These are phyloP conservation scores for Lacanobia oleracea DNA, from an alignment of 2,888 invertebrate genomes.

Conservation along the genomic window DNA sequence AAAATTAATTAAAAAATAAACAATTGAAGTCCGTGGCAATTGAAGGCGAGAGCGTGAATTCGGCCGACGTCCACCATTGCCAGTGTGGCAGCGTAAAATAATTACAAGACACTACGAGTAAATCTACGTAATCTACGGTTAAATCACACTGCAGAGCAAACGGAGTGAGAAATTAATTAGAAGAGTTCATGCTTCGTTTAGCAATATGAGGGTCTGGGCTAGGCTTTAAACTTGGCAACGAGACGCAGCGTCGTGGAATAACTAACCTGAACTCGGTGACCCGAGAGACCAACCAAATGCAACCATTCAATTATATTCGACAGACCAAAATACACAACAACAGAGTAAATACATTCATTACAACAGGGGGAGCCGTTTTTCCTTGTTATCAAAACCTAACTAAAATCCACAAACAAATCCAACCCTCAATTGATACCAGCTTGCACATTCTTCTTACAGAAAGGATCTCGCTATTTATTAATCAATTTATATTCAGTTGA, in stretches of 20 bases:
- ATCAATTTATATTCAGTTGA: constrained; percentile 29
- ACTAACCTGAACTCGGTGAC: constrained; percentile 68
- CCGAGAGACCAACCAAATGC: constrained; percentile 56
- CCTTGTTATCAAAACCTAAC: constrained; percentile 6
- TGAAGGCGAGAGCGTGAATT: not conserved
- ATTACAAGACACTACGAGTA: constrained; percentile 21
- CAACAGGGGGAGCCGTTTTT: constrained; percentile 23
- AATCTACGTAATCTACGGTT: no score
- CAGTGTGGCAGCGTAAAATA: constrained; percentile 4
- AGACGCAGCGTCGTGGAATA: constrained; percentile 73
- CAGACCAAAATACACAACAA: constrained; percentile 13
- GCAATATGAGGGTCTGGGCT: constrained; percentile 64
- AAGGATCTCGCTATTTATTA: constrained; percentile 30
- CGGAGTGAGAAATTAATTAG: constrained; percentile 75
- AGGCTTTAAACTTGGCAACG: constrained; percentile 55
- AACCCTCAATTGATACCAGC: constrained; percentile 18
- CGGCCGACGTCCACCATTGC: constrained; percentile 5
- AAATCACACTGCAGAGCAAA: constrained; percentile 58
- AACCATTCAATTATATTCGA: constrained; percentile 43
- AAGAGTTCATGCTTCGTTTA: constrained; percentile 72
- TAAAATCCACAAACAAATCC: constrained; percentile 22
- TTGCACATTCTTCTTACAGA: constrained; percentile 9
- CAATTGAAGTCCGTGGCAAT: not conserved
- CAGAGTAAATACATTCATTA: not conserved
- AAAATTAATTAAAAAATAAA: constrained; percentile 15